Evolutionary conservation across 2,888 invertebrate species (phyloP).

Genomic region (Drosophila lacicola): DNA sequence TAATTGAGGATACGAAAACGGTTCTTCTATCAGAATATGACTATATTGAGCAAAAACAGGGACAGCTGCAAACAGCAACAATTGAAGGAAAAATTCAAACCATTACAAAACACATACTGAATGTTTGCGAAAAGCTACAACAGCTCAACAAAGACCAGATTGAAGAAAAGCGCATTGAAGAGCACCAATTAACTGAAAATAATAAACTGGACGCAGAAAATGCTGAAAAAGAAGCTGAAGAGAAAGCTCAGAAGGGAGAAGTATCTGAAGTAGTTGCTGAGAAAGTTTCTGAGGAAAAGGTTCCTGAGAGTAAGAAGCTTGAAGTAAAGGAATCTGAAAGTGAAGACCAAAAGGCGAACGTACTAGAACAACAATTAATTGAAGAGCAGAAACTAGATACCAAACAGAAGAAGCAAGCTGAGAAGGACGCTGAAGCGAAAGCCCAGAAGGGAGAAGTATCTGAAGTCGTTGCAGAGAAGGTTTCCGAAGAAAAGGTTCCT

Average conservation of each 20-base stretch:
- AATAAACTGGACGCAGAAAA: slow-evolving; percentile 22
- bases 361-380: slow-evolving; percentile 4
- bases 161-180: slow-evolving; percentile 3
- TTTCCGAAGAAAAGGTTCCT: background rate
- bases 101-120: slow-evolving; percentile 43
- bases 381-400: slow-evolving; percentile 25
- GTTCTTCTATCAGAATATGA: slow-evolving; percentile 54
- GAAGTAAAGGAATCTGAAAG: slow-evolving; percentile 5
- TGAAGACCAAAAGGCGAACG: slow-evolving; percentile 8
- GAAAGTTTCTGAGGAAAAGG: slow-evolving; percentile 18
- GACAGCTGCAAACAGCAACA: slow-evolving; percentile 22
- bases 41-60: slow-evolving; percentile 54
- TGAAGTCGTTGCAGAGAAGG: slow-evolving; percentile 10
- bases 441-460: background rate
- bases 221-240: slow-evolving; percentile 8
- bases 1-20: slow-evolving; percentile 54
- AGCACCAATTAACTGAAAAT: slow-evolving; percentile 4
- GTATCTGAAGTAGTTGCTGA: slow-evolving; percentile 22
- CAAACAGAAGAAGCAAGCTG: background rate
- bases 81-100: slow-evolving; percentile 38
- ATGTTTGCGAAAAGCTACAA: slow-evolving; percentile 47
- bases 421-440: background rate
- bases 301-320: slow-evolving; percentile 22
- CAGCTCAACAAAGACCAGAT: slow-evolving; percentile 1
- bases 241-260: slow-evolving; percentile 17